These are phyloP conservation scores for Microplitis mediator DNA, from an alignment of 1,140 invertebrate genomes.

Conservation along the genomic window DNA sequence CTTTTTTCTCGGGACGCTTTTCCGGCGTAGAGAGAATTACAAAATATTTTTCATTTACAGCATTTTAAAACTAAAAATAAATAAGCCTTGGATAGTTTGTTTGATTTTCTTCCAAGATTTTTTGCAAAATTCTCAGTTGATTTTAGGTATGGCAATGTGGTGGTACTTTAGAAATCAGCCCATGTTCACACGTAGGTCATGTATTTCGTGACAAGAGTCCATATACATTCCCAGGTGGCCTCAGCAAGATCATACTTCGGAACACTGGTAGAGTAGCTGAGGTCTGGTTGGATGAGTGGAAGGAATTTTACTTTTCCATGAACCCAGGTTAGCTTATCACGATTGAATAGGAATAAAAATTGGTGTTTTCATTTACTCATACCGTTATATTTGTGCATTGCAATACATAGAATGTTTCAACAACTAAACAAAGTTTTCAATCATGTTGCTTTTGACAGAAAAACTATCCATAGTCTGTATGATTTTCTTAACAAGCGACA, in stretches of 20 bases:
- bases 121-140: constrained; percentile 47
- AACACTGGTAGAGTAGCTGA: constrained; percentile 95
- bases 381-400: not conserved
- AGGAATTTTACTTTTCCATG: constrained; percentile 98
- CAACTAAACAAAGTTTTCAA: constrained; percentile 4
- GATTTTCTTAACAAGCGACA: not conserved
- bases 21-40: not conserved
- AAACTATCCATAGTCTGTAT: constrained; percentile 1
- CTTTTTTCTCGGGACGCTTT: not conserved
- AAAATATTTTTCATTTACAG: not conserved
- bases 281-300: constrained; percentile 99
- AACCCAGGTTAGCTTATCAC: constrained; percentile 84
- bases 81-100: not conserved
- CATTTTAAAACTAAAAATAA: too few species aligned
- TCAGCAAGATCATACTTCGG: constrained; percentile 95
- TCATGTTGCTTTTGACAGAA: constrained; percentile 11
- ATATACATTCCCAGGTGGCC: constrained; percentile 98
- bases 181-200: constrained; percentile 96
- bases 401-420: not conserved
- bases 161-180: constrained; percentile 92
- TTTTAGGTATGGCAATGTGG: constrained; percentile 97
- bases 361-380: not conserved
- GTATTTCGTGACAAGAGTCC: constrained; percentile 99
- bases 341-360: not conserved
- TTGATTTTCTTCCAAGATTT: not conserved